Base-by-base conservation (phyloP, 2,797 vertebrate genomes). In the Scomberomorus guttatus region DNA sequence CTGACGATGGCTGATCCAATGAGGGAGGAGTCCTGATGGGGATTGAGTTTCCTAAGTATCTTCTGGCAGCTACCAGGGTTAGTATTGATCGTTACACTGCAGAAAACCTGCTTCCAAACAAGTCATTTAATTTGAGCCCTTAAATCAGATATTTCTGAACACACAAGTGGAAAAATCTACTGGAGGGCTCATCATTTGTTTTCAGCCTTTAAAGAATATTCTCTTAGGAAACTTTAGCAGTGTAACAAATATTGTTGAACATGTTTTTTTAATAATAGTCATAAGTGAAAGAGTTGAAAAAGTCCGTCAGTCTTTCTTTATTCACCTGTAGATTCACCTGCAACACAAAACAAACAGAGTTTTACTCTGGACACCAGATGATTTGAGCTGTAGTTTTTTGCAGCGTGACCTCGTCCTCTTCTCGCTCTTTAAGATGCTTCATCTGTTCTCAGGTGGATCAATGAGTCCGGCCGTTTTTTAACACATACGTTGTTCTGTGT, bases 1-100 rank as follows among this genome's bases (percentile, higher is more conserved):
- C 75, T 69, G 85, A 86, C 51, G 55, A 77, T 24, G 67, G 67
- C 74, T 42, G 85, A 80, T 87, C 77, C 86, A 79, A 73, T 74
- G 81, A 89, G 81, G 70, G 57, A 72, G 68, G 77, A 84, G 77
- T 62, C 24, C 81, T 81, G 89, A 84, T 79, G 66, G 70, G 54
- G 34, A 86, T 79, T 39, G 82, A 78, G 77, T 79, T 82, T 81
- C 51, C 37, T 60, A 81, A 87, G 77, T 78, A 77, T 77, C 74
- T 77, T 5, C 75, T 72, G 71, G 68, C 76, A 78, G 78, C 15
- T 2, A 74, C 54, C 67, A 52, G 66, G 55, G n/a, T 65, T 37
- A 1, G 27, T 66, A 93, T 92, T 32, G 92, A 92, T 90, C 9
- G 56, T 2, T 2, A 17, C 25, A 5, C 73, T 75, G 70, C 77